Conservation (phyloP, 2,113 vertebrate species). For the Laticauda laticaudata region DNA sequence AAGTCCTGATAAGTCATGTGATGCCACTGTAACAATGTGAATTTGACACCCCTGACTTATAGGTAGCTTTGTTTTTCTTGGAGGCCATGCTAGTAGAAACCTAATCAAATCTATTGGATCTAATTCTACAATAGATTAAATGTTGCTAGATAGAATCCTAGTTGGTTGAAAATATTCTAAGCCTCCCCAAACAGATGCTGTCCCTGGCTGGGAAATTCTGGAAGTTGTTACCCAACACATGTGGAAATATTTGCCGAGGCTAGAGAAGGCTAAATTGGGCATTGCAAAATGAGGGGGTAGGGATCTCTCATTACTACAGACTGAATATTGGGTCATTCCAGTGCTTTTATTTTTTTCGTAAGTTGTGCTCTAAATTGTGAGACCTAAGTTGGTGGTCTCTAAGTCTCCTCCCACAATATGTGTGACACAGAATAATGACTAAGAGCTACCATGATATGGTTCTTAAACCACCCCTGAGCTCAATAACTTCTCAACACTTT, state of each 20-base stretch:
- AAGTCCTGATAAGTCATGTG: too few species aligned
- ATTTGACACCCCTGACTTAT: too few species aligned
- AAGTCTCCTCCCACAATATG: not conserved
- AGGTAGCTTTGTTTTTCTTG: too few species aligned
- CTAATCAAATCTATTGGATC: not conserved
- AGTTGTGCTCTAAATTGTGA: not conserved
- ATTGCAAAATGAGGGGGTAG: not conserved
- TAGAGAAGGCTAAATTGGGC: not conserved
- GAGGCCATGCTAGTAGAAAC: not conserved
- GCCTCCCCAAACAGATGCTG: not conserved
- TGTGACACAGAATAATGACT: not conserved
- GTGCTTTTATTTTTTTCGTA: not conserved
- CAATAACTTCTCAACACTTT: conserved; percentile 46
- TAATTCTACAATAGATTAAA: not conserved
- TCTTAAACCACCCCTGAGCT: conserved; percentile 69
- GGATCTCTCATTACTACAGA: not conserved
- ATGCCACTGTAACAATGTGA: too few species aligned
- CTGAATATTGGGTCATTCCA: not conserved
- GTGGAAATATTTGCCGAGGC: not conserved
- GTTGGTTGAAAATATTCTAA: not conserved
- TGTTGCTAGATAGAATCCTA: not conserved
- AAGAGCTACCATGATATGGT: not conserved
- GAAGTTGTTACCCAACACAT: not conserved
- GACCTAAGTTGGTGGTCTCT: not conserved
- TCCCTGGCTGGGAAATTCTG: not conserved